A percentile compares a stretch with the other conserved stretches of the same genome.
These are phyloP conservation scores for Microvelia longipes DNA, from an alignment of 1,140 invertebrate genomes.

Conservation along the genomic window DNA sequence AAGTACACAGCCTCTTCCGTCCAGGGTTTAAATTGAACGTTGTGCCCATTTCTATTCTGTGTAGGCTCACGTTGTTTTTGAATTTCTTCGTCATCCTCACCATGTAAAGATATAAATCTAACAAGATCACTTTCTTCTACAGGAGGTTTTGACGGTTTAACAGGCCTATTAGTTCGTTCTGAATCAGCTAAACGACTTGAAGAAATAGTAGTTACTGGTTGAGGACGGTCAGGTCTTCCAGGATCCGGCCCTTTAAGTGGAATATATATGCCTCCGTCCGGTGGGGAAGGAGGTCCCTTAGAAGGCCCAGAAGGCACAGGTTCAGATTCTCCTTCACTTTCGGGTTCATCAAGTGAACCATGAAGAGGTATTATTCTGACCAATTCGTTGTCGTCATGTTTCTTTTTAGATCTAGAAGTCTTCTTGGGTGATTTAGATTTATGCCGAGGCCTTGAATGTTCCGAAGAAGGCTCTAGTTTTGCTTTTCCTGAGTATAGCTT, in stretches of 20 bases:
- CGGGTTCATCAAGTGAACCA: constrained; percentile 13
- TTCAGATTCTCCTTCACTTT: constrained; percentile 6
- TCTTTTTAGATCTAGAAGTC: background rate
- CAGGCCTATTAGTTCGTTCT: constrained; percentile 5
- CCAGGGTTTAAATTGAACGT: constrained; percentile 14
- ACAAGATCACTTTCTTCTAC: constrained; percentile 19
- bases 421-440: background rate
- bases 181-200: too few species aligned
- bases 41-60: constrained; percentile 13
- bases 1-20: constrained; percentile 13
- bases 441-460: background rate
- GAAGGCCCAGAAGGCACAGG: constrained; percentile 1
- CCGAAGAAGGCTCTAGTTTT: background rate
- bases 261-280: constrained; percentile 20
- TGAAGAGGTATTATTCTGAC: constrained; percentile 17
- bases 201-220: too few species aligned
- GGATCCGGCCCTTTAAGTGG: constrained; percentile 20
- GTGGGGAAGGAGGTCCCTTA: constrained; percentile 5
- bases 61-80: constrained; percentile 3
- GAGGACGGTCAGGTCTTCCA: constrained; percentile 4
- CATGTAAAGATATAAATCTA: constrained; percentile 19
- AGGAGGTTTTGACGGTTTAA: constrained; percentile 10
- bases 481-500: background rate
- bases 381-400: constrained; percentile 10
- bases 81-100: constrained; percentile 15